These are phyloP conservation scores for Diorhabda sublineata DNA, from an alignment of 1,140 invertebrate species.

Conservation along the genomic window DNA sequence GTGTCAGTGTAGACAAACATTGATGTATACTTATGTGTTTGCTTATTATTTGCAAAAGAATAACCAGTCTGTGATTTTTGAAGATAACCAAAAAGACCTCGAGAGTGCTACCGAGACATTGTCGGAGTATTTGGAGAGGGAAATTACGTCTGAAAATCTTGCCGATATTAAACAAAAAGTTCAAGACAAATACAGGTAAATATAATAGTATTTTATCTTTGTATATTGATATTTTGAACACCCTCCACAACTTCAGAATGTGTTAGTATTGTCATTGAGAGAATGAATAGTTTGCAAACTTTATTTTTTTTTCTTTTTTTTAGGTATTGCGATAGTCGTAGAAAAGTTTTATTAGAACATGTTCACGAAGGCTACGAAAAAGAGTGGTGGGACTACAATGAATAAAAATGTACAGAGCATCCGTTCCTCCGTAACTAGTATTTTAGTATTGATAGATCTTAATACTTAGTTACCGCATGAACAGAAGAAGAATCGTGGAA, in stretches of 20 bases:
- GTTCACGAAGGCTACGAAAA: constrained; percentile 98
- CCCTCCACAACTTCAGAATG: not conserved
- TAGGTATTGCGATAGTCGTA: constrained; percentile 95
- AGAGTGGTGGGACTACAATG: constrained; percentile 95
- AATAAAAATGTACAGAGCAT: constrained; percentile 51
- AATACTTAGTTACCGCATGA: constrained; percentile 35
- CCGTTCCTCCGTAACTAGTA: constrained; percentile 27
- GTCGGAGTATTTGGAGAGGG: constrained; percentile 95
- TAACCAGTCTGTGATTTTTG: constrained; percentile 98
- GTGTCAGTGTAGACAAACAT: constrained; percentile 93
- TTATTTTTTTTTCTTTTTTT: constrained; percentile 31
- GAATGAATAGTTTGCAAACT: too few species aligned
- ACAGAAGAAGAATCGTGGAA: not conserved
- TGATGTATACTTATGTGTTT: constrained; percentile 99
- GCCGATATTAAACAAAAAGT: constrained; percentile 99
- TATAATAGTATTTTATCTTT: not conserved
- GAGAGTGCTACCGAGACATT: constrained; percentile 95
- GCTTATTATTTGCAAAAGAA: constrained; percentile 97
- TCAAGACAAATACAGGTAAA: constrained; percentile 95
- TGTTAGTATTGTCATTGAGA: not conserved
- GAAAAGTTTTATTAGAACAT: constrained; percentile 91
- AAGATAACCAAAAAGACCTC: constrained; percentile 98
- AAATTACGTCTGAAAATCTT: constrained; percentile 96
- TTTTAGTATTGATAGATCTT: constrained; percentile 31
- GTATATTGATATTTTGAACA: not conserved